phyloP scores from a whole-genome alignment of 2,113 vertebrate species.

The Eclectus roratus region DNA sequence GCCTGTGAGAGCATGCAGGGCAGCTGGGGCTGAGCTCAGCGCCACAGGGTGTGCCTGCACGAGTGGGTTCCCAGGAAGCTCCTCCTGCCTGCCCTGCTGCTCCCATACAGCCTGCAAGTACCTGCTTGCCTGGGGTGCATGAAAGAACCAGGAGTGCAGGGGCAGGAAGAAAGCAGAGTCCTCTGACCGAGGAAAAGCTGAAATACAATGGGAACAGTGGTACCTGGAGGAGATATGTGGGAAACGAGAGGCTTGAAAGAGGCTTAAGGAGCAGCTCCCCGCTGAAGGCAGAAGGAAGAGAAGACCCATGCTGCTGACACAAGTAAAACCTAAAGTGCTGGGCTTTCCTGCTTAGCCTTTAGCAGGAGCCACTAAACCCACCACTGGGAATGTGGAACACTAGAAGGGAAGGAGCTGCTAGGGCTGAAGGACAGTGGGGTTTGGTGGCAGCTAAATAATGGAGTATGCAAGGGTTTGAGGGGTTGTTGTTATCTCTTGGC shows the following conservation, averaged over 20 bases:
- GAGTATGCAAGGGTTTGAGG: neutral
- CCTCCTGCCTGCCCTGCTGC: neutral
- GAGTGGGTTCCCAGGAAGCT: rapidly evolving
- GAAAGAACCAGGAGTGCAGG: neutral
- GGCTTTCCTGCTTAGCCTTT: neutral
- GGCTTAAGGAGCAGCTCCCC: neutral
- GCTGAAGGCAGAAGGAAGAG: neutral
- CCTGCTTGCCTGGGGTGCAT: no score
- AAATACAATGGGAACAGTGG: neutral
- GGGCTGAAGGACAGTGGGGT: neutral
- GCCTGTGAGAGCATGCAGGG: neutral
- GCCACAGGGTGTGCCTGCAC: rapidly evolving
- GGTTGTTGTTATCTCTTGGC: neutral
- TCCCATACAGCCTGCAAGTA: neutral
- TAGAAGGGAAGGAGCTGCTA: neutral
- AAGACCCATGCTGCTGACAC: neutral
- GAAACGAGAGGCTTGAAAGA: neutral
- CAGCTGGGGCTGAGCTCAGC: neutral
- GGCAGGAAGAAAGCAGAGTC: neutral
- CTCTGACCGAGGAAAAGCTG: neutral
- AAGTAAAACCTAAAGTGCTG: rapidly evolving
- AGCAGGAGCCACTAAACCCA: neutral
- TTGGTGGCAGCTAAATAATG: rapidly evolving
- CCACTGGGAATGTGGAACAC: neutral
- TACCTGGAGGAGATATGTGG: rapidly evolving